Evolutionary conservation across 2,797 vertebrate genomes (phyloP).

Genomic region (Setipinna tenuifilis): DNA sequence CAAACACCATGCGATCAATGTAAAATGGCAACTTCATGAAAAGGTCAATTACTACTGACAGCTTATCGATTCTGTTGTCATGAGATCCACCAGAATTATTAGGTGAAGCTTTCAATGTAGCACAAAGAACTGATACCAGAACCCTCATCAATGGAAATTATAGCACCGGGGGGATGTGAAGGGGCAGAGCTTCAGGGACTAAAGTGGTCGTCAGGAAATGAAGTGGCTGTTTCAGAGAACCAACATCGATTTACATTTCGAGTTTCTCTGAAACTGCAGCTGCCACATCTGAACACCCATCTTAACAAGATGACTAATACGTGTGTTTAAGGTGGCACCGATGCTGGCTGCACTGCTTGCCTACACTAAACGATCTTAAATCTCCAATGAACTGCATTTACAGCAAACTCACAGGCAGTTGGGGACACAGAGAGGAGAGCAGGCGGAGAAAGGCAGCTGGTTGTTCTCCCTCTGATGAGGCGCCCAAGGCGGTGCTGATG

Average conservation of each 20-base stretch:
- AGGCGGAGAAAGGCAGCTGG: too few species aligned
- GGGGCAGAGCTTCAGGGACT: neutral
- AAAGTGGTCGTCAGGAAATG: neutral
- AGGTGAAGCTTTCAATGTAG: neutral
- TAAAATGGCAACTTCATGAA: neutral
- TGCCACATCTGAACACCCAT: neutral
- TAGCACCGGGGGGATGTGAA: too few species aligned
- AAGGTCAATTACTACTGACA: neutral
- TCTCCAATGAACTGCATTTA: neutral
- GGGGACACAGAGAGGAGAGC: neutral
- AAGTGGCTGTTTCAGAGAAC: neutral
- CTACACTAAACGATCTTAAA: neutral
- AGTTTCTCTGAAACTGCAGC: neutral
- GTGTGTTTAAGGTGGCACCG: neutral
- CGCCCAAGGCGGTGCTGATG: neutral
- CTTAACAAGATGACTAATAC: conserved; percentile 11
- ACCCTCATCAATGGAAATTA: neutral
- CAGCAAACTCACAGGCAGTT: neutral
- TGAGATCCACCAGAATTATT: neutral
- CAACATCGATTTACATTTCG: conserved; percentile 9
- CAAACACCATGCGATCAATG: neutral
- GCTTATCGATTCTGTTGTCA: neutral
- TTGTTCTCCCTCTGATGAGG: too few species aligned
- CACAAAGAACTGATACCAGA: neutral
- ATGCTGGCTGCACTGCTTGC: neutral